Base-by-base conservation (phyloP, 64 coral and sea anemone species). In the Pocillopora verrucosa region DNA sequence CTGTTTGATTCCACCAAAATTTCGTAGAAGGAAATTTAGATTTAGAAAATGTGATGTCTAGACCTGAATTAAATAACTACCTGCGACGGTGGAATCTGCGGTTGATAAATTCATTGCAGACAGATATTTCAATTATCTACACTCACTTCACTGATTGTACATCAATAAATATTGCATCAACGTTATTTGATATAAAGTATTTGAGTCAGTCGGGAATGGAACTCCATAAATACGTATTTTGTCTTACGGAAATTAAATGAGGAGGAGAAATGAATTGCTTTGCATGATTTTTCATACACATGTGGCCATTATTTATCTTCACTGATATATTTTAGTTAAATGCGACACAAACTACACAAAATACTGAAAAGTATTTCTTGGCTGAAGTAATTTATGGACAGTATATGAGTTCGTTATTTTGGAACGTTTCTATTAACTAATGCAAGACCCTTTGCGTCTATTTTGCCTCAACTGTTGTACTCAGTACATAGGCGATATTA, bases 221-320 rank as follows among this genome's bases (percentile, higher is more conserved):
- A 58, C 36, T 35, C 82, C 16, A 70, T 85, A 22, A 70, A 84
- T 69, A 68, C 19, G 80, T 63, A 56, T 70, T 84, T 67, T 22
- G n/a, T 62, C 17, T 36, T 17, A 17, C 38, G 82, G 82, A 85
- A 72, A 25, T 25, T 13, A 13, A 16, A 68, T n/a, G 57, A 51
- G 20, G 45, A 15, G 25, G 38, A 72, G 17, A 65, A 41, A 85
- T 67, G 15, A 51, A 51, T 51, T 51, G 41, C 16, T 65, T 13
- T 80, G 78, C 38, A 34, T 26, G 3, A 72, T 85, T 38, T 14
- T 41, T 24, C 12, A 72, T 22, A 83, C n/a, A 65, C 7, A 51
- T 51, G 41, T 51, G 41, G 41, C 7, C 41, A 51, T 51, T 51
- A 51, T 3, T 4, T 51, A 51, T 51, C 41, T 51, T 0, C 7